phyloP scores from a whole-genome alignment of 2,797 vertebrate species.

The Tragelaphus eurycerus region DNA sequence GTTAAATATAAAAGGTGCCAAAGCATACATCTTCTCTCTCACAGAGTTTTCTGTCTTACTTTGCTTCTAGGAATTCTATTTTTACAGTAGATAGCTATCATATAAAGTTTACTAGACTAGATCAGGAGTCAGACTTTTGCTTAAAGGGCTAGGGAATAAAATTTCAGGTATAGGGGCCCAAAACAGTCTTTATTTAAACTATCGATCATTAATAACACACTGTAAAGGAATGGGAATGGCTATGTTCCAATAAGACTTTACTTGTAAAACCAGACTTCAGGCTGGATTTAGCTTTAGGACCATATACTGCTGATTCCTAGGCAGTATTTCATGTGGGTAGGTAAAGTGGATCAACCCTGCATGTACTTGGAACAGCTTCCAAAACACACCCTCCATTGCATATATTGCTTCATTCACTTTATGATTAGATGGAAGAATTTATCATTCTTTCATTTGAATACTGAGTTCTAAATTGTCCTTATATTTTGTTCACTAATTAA shows the following conservation, averaged over 20 bases:
- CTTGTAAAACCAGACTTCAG: background rate
- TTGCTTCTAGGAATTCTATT: background rate
- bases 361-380: background rate
- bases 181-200: background rate
- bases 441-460: background rate
- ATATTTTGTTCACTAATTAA: background rate
- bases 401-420: background rate
- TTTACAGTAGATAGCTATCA: background rate
- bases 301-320: background rate
- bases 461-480: background rate
- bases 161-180: background rate
- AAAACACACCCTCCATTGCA: background rate
- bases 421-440: background rate
- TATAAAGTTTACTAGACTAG: background rate
- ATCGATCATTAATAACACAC: background rate
- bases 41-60: background rate
- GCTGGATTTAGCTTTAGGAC: background rate
- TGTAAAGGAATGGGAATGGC: background rate
- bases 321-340: background rate
- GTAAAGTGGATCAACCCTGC: background rate
- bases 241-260: background rate
- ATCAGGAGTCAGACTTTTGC: background rate
- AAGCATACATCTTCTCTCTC: background rate
- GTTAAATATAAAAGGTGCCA: background rate
- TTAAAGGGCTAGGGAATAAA: background rate